Evolutionary conservation across 2,113 vertebrate species (phyloP).

Genomic region (Hoplias malabaricus): DNA sequence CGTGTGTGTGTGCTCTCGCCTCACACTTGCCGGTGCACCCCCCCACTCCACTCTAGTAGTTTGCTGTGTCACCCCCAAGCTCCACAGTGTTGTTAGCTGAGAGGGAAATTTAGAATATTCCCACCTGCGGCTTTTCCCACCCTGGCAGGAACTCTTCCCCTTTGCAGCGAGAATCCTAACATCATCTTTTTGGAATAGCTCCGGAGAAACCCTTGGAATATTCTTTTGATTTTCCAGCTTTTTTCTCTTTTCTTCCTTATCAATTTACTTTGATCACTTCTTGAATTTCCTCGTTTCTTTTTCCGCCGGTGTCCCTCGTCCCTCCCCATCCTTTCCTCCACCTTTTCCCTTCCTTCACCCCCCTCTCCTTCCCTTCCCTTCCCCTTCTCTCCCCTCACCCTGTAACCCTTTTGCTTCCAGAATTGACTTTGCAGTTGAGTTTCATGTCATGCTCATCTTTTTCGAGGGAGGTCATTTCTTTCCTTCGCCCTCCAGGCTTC

Average conservation of each 20-base stretch:
- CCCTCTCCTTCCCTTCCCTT: not conserved
- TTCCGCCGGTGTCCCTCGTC: not conserved
- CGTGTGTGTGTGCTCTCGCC: constrained; percentile 29
- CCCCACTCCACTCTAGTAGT: constrained; percentile 58
- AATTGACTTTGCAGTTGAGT: not conserved
- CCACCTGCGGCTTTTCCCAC: constrained; percentile 36
- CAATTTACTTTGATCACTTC: constrained; percentile 6
- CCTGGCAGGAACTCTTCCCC: not conserved
- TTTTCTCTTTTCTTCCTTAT: constrained; percentile 55
- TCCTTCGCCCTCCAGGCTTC: not conserved
- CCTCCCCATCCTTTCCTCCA: not conserved
- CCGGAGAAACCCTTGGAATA: constrained; percentile 65
- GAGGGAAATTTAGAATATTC: constrained; percentile 60
- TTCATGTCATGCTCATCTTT: not conserved
- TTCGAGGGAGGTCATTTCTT: not conserved
- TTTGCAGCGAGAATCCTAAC: constrained; percentile 35
- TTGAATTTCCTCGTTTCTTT: not conserved
- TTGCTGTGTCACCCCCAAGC: constrained; percentile 70
- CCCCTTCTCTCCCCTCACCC: constrained; percentile 37
- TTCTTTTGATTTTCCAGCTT: constrained; percentile 47
- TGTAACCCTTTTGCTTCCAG: not conserved
- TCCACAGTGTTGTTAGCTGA: constrained; percentile 67
- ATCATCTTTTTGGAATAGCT: constrained; percentile 54
- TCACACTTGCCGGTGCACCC: constrained; percentile 37
- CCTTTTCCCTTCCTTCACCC: not conserved